A percentile compares a stretch with the other conserved stretches of the same genome.
Evolutionary conservation across 1,140 invertebrate genomes (phyloP).

Genomic region (Drosophila orosa): DNA sequence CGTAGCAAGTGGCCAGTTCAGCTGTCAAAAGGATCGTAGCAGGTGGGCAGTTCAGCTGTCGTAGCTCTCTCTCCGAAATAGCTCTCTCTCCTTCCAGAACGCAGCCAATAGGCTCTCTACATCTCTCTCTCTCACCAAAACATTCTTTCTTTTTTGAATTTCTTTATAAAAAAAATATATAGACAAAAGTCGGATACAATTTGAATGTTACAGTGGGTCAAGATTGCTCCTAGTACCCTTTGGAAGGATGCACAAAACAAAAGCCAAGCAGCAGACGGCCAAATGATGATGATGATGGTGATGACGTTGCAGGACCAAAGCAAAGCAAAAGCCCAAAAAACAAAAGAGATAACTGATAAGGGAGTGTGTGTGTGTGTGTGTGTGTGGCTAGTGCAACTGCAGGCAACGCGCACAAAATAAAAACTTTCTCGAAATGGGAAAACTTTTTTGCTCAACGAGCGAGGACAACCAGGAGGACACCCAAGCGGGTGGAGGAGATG

Average conservation of each 20-base stretch:
- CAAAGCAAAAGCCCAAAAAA: conserved; percentile 62
- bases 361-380: conserved; percentile 17
- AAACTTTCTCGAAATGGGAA: conserved; percentile 80
- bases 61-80: not conserved
- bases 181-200: not conserved
- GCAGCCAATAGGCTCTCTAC: too few species aligned
- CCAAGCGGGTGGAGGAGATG: not conserved
- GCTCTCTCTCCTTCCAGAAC: not conserved
- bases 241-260: conserved; percentile 16
- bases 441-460: conserved; percentile 74
- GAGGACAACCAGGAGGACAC: conserved; percentile 45
- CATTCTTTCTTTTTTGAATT: not conserved
- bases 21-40: not conserved
- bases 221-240: conserved; percentile 6
- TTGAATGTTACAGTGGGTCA: conserved; percentile 7
- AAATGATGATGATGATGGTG: conserved; percentile 48
- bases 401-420: conserved; percentile 65
- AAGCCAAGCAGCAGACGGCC: conserved; percentile 28
- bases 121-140: not conserved
- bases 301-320: conserved; percentile 30
- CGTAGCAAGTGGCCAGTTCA: not conserved
- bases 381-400: conserved; percentile 63
- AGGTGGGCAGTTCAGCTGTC: not conserved
- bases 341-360: conserved; percentile 63
- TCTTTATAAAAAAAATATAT: not conserved